Evolutionary conservation across 2,888 invertebrate genomes (phyloP).

Genomic region (Crioceris asparagi): DNA sequence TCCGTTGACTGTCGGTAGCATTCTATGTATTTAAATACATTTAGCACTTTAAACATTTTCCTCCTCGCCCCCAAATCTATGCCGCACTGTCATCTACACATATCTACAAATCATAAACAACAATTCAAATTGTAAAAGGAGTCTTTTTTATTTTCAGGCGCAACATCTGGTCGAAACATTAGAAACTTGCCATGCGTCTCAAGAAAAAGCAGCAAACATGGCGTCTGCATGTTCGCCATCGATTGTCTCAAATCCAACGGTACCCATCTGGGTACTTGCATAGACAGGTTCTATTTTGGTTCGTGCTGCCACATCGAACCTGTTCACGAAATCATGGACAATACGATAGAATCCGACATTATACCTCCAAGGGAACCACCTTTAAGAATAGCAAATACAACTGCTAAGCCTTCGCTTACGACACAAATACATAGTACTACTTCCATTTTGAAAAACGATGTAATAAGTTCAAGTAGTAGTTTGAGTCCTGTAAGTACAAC

Average conservation of each 20-base stretch:
- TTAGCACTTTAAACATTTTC: no score
- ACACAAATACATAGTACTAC: no score
- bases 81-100: no score
- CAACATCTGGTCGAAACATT: slow-evolving; percentile 72
- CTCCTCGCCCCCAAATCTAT: no score
- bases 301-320: slow-evolving; percentile 77
- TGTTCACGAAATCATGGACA: slow-evolving; percentile 47
- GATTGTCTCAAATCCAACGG: slow-evolving; percentile 86
- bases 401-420: slow-evolving; percentile 7
- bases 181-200: slow-evolving; percentile 82
- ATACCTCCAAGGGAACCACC: slow-evolving; percentile 33
- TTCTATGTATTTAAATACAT: no score
- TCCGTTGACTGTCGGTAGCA: no score
- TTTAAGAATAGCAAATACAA: slow-evolving; percentile 21
- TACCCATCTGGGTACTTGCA: slow-evolving; percentile 83
- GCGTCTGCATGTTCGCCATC: slow-evolving; percentile 90
- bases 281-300: slow-evolving; percentile 88
- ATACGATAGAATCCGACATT: slow-evolving; percentile 52
- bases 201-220: slow-evolving; percentile 59
- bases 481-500: no score
- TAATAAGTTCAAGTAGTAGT: no score
- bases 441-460: no score
- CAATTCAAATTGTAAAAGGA: no score
- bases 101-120: no score
- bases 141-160: slow-evolving; percentile 47